Evolutionary conservation across 2,113 vertebrate genomes (phyloP).

Genomic region (Melanotaenia duboulayi): DNA sequence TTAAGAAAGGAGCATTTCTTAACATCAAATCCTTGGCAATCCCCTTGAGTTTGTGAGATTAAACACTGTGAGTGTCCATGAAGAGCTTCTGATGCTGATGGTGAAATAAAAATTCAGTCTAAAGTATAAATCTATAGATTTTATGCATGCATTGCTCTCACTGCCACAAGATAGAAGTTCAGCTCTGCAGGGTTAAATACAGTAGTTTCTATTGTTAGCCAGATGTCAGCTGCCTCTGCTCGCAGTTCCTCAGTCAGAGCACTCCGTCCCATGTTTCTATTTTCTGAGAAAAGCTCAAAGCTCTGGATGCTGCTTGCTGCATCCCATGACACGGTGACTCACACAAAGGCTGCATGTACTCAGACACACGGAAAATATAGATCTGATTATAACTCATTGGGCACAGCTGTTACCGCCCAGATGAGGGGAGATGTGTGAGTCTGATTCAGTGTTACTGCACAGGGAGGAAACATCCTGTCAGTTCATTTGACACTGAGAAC

Average conservation of each 20-base stretch:
- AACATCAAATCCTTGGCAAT: too few relatives aligned
- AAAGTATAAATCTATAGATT: background rate
- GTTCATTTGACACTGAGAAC: background rate
- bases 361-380: constrained; percentile 22
- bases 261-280: constrained; percentile 24
- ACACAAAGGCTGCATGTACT: background rate
- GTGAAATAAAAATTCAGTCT: background rate
- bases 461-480: background rate
- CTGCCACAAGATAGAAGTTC: background rate
- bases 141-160: background rate
- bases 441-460: background rate
- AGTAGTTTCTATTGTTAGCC: constrained; percentile 41
- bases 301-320: background rate
- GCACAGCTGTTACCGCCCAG: background rate
- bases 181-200: background rate
- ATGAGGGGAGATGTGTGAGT: background rate
- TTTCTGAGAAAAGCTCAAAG: constrained; percentile 15
- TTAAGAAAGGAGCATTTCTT: too few relatives aligned
- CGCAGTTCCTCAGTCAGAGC: constrained; percentile 12
- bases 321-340: constrained; percentile 53
- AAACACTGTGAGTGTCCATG: too few relatives aligned
- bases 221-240: constrained; percentile 33
- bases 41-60: too few relatives aligned
- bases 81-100: too few relatives aligned
- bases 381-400: constrained; percentile 3